Evolutionary conservation across 2,113 vertebrate species (phyloP).

Genomic region (Apeltes quadracus): DNA sequence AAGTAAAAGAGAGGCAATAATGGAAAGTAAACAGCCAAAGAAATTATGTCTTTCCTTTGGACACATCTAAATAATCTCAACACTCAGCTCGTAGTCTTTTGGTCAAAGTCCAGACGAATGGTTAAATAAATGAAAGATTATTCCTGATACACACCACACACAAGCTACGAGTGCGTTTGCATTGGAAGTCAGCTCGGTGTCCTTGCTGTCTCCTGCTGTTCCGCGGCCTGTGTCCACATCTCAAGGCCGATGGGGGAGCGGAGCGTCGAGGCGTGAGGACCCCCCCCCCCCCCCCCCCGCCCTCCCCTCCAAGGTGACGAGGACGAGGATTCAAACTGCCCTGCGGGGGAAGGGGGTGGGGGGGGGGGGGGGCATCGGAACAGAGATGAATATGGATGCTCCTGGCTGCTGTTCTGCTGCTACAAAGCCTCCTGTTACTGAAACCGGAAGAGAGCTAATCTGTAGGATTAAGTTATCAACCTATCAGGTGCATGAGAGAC

Average conservation of each 20-base stretch:
- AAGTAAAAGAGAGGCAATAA: not conserved
- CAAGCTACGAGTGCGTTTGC: not conserved
- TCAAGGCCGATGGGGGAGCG: conserved; percentile 48
- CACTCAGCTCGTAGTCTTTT: no score
- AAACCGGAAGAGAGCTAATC: not conserved
- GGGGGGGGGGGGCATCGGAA: no score
- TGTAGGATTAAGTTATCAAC: not conserved
- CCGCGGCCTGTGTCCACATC: conserved; percentile 17
- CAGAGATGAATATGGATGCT: conserved; percentile 64
- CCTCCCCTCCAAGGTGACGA: conserved; percentile 52
- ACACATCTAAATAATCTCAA: no score
- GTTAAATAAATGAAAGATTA: no score
- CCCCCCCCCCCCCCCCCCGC: no score
- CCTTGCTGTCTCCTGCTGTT: conserved; percentile 39
- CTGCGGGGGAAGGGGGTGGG: no score
- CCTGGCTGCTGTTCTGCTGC: conserved; percentile 12
- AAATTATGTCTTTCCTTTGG: no score
- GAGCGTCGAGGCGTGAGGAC: conserved; percentile 39
- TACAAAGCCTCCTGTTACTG: conserved; percentile 1
- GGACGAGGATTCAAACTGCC: conserved; percentile 25
- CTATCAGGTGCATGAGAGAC: not conserved
- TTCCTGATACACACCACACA: not conserved
- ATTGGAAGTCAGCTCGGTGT: conserved; percentile 8
- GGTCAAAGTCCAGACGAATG: no score
- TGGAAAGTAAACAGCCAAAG: not conserved